Conservation (phyloP, 2,888 invertebrate genomes). For the Hypsopygia costalis region DNA sequence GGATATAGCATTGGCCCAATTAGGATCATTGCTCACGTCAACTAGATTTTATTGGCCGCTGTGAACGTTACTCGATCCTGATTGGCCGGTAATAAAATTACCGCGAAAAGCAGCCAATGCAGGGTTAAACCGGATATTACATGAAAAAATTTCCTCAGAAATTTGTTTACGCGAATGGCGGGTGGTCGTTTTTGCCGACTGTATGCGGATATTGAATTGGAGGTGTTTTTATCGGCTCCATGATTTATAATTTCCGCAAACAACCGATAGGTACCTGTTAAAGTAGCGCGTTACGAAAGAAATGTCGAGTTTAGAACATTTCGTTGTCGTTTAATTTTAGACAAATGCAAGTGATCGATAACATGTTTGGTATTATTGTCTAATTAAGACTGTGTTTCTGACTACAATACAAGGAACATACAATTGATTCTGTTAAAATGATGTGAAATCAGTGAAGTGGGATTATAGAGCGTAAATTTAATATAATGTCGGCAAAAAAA, state of each 20-base stretch:
- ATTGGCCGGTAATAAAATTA: constrained; percentile 28
- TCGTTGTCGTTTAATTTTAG: constrained; percentile 15
- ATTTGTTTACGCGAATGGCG: constrained; percentile 68
- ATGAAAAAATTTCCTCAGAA: constrained; percentile 69
- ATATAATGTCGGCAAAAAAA: constrained; percentile 18
- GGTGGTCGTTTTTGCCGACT: constrained; percentile 51
- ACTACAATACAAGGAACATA: constrained; percentile 20
- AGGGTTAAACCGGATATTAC: constrained; percentile 59
- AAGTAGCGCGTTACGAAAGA: constrained; percentile 14
- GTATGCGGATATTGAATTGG: constrained; percentile 59
- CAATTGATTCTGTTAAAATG: background rate
- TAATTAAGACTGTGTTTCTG: constrained; percentile 19
- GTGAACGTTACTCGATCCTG: constrained; percentile 1
- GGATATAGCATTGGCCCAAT: constrained; percentile 65
- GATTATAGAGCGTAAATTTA: constrained; percentile 9
- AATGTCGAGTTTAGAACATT: constrained; percentile 18
- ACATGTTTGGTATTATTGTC: constrained; percentile 33
- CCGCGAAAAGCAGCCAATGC: constrained; percentile 59
- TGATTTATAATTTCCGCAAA: constrained; percentile 36
- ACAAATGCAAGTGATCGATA: constrained; percentile 39
- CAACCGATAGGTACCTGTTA: too few relatives aligned
- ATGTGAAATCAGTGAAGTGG: background rate
- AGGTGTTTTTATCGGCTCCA: constrained; percentile 38
- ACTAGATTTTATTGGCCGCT: constrained; percentile 40
- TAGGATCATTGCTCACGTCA: constrained; percentile 48